Evolutionary conservation across 2,888 invertebrate species (phyloP).

Genomic region (Lysandra coridon): DNA sequence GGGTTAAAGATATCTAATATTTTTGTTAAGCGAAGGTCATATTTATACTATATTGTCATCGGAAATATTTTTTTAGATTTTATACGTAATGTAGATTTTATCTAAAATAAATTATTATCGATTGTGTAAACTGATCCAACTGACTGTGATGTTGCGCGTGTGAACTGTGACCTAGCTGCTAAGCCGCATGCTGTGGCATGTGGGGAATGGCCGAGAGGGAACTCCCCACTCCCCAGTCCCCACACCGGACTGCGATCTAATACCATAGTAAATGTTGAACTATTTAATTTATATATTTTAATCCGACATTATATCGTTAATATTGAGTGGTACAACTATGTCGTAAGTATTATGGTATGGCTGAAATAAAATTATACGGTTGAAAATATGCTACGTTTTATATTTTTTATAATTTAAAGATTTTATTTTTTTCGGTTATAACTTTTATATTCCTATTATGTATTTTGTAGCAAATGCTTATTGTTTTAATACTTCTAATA

Average conservation of each 20-base stretch:
- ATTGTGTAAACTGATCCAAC: constrained; percentile 16
- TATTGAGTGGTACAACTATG: constrained; percentile 21
- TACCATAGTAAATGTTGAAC: background rate
- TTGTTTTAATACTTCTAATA: constrained; percentile 8
- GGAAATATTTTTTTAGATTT: constrained; percentile 13
- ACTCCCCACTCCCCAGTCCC: background rate
- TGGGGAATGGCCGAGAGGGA: background rate
- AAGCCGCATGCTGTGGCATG: background rate
- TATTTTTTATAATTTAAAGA: constrained; percentile 10
- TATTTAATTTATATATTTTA: background rate
- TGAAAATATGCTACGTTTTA: background rate
- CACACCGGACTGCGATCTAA: background rate
- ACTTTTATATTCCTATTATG: background rate
- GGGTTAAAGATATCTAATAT: background rate
- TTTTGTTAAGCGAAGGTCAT: constrained; percentile 5
- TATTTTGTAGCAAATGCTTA: constrained; percentile 19
- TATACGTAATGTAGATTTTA: background rate
- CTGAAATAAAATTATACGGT: background rate
- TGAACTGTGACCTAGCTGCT: constrained; percentile 15
- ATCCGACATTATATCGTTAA: constrained; percentile 7
- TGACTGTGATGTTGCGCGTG: constrained; percentile 27
- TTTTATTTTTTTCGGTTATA: constrained; percentile 22
- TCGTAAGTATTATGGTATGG: constrained; percentile 29
- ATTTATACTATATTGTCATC: background rate
- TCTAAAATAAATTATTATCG: constrained; percentile 14